phyloP scores from a whole-genome alignment of 2,888 invertebrate genomes.

The Macaria notata region DNA sequence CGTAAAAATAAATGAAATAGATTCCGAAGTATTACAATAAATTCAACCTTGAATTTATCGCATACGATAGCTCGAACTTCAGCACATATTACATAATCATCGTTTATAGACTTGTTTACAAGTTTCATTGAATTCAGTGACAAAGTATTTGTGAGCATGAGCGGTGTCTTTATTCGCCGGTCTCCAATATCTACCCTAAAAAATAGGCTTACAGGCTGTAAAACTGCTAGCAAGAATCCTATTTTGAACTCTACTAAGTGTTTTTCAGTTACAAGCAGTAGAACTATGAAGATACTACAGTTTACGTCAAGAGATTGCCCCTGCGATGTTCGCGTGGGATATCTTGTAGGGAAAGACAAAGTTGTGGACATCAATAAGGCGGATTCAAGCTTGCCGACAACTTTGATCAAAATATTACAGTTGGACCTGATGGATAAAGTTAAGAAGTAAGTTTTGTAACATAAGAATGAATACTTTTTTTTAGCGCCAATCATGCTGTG shows the following conservation, averaged over 20 bases:
- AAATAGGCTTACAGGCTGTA: conserved; percentile 40
- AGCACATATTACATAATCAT: conserved; percentile 35
- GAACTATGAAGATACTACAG: conserved; percentile 87
- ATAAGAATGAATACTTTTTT: too few relatives aligned
- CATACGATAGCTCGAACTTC: conserved; percentile 36
- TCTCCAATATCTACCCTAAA: conserved; percentile 50
- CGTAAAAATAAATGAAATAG: neutral
- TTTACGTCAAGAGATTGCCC: conserved; percentile 82
- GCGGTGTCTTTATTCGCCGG: conserved; percentile 39
- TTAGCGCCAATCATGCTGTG: too few relatives aligned
- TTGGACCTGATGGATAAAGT: conserved; percentile 46
- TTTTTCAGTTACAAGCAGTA: conserved; percentile 51
- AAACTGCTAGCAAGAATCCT: conserved; percentile 33
- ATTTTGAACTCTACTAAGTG: conserved; percentile 32
- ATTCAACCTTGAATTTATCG: neutral
- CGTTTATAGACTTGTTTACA: conserved; percentile 33
- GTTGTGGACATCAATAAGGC: conserved; percentile 87
- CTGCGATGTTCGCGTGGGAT: conserved; percentile 85
- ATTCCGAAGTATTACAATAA: neutral
- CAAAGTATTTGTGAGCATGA: conserved; percentile 41
- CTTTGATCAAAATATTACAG: conserved; percentile 71
- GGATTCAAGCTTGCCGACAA: conserved; percentile 59
- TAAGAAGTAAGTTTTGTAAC: conserved; percentile 50
- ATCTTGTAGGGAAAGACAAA: conserved; percentile 82
- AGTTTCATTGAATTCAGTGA: conserved; percentile 41